These are phyloP conservation scores for Halcyon malimbica DNA, from an alignment of 2,113 vertebrate genomes.

Conservation along the genomic window DNA sequence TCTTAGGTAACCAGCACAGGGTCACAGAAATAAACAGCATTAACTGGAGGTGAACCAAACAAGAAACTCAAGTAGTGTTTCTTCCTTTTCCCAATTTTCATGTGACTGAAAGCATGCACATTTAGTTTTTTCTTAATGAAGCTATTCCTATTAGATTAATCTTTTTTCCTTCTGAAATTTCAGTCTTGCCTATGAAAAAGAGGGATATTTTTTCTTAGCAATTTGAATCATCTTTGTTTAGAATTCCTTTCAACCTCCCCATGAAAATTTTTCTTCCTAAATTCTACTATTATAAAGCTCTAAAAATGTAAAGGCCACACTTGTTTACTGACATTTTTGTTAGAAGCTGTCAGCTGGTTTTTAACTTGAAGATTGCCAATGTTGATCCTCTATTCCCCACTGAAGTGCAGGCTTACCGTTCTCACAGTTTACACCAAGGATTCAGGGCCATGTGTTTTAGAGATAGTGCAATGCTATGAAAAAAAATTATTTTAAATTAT, in stretches of 20 bases:
- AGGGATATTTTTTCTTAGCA: not conserved
- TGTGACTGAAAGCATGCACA: not conserved
- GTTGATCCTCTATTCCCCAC: not conserved
- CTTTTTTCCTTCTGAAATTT: not conserved
- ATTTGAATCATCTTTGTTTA: not conserved
- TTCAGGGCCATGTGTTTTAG: not conserved
- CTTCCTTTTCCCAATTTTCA: not conserved
- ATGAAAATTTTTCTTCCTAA: not conserved
- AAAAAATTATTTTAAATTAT: not conserved
- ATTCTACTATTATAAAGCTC: not conserved
- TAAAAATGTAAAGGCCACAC: not conserved
- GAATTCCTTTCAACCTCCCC: not conserved
- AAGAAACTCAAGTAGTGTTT: not conserved
- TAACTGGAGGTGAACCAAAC: not conserved
- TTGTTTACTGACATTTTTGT: not conserved
- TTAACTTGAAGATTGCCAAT: not conserved
- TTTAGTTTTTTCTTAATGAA: not conserved
- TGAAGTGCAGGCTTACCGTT: not conserved
- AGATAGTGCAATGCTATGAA: no score
- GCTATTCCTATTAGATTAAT: not conserved
- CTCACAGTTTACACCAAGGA: not conserved
- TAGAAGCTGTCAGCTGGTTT: not conserved
- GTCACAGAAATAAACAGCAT: not conserved
- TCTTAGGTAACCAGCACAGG: slow-evolving; percentile 5
- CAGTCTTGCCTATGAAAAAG: not conserved